Percentiles rank a stretch among this genome's conserved stretches.
Conservation (phyloP, 1,140 invertebrate genomes). For the Lutraria rhynchaena region DNA sequence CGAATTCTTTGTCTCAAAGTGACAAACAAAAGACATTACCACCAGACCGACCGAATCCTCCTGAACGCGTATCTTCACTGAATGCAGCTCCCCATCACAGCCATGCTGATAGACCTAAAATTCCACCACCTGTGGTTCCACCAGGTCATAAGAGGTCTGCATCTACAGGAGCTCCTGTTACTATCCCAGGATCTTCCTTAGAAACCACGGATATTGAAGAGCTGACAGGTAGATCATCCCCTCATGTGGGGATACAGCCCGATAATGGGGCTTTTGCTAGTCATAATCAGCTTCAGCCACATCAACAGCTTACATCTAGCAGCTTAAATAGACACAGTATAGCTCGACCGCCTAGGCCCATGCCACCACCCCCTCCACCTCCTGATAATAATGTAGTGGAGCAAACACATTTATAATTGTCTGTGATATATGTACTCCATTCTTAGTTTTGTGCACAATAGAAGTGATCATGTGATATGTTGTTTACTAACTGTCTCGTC, state of each 20-base stretch:
- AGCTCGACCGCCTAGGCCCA: constrained; percentile 60
- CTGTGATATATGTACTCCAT: constrained; percentile 55
- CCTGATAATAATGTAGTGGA: constrained; percentile 63
- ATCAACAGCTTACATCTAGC: constrained; percentile 45
- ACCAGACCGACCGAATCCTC: constrained; percentile 59
- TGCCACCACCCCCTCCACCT: constrained; percentile 69
- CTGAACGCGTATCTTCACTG: constrained; percentile 59
- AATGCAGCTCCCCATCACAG: constrained; percentile 39
- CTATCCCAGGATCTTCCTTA: constrained; percentile 25
- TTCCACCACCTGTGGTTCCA: constrained; percentile 65
- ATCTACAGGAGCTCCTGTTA: constrained; percentile 71
- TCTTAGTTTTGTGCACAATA: constrained; percentile 33
- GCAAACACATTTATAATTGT: constrained; percentile 66
- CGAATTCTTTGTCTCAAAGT: neutral
- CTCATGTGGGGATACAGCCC: constrained; percentile 12
- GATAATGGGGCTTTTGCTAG: constrained; percentile 12
- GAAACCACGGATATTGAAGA: constrained; percentile 21
- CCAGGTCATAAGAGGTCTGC: constrained; percentile 73
- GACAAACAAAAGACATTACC: constrained; percentile 63
- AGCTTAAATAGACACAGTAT: constrained; percentile 56
- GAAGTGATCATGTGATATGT: constrained; percentile 28
- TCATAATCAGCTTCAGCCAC: constrained; percentile 48
- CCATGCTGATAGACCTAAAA: constrained; percentile 66
- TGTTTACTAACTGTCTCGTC: constrained; percentile 40
- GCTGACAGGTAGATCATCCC: constrained; percentile 37